phyloP scores from a whole-genome alignment of 2,797 vertebrate species.

The Xenopus petersii region DNA sequence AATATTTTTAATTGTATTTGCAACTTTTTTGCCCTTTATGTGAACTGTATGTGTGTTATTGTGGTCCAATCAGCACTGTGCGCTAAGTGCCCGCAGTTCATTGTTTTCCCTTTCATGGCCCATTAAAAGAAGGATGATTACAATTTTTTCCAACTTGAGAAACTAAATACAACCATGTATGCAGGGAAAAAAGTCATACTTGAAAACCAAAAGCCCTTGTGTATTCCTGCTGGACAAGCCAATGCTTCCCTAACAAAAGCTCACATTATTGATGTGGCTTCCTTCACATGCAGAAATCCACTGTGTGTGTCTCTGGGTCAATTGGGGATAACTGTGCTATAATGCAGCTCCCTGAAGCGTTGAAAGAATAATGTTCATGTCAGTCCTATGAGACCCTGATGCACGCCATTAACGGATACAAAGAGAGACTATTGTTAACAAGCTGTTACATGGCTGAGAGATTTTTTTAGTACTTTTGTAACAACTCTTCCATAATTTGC shows the following conservation, averaged over 20 bases:
- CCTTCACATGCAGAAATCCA: too few species aligned
- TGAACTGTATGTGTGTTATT: constrained; percentile 43
- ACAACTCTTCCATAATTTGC: constrained; percentile 24
- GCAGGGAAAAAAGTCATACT: constrained; percentile 8
- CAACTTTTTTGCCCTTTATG: constrained; percentile 48
- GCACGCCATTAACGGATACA: background rate
- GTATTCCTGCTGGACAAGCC: constrained; percentile 1
- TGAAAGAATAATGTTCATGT: background rate
- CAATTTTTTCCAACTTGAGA: constrained; percentile 29
- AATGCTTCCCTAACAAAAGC: background rate
- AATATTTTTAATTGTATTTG: constrained; percentile 44
- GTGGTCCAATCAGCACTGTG: constrained; percentile 29
- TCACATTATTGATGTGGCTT: too few species aligned
- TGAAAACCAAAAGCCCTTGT: constrained; percentile 1
- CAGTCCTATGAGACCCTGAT: background rate
- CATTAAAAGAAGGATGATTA: constrained; percentile 36
- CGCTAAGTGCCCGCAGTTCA: constrained; percentile 32
- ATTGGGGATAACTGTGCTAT: background rate
- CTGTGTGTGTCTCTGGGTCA: background rate
- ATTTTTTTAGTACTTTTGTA: background rate
- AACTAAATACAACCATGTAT: constrained; percentile 16
- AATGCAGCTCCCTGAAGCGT: background rate
- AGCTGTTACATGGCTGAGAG: background rate
- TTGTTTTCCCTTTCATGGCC: constrained; percentile 38
- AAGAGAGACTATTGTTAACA: background rate